Percentiles rank a stretch among this genome's conserved stretches.
Conservation (phyloP, 2,797 vertebrate species). For the Malurus leucopterus region DNA sequence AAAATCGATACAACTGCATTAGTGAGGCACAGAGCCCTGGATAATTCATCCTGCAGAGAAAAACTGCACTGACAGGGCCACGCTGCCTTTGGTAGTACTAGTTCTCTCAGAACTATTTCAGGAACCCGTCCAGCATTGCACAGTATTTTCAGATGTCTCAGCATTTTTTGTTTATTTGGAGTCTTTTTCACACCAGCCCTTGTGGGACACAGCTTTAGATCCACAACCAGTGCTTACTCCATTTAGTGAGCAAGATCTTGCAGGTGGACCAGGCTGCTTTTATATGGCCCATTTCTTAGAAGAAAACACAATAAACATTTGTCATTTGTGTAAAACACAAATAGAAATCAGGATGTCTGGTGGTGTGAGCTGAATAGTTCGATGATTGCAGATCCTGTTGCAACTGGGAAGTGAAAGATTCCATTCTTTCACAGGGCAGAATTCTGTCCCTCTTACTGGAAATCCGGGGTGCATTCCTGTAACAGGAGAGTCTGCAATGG, state of each 20-base stretch:
- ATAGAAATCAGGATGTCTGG: not conserved
- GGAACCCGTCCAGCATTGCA: not conserved
- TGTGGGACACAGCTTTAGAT: not conserved
- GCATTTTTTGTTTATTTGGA: not conserved
- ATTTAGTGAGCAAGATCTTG: not conserved
- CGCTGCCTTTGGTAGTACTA: not conserved
- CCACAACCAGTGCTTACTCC: not conserved
- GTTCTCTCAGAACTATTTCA: not conserved
- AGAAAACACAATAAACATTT: not conserved
- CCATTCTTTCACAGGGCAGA: not conserved
- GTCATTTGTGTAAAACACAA: not conserved
- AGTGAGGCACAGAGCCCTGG: not conserved
- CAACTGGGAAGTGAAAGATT: not conserved
- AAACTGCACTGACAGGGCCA: not conserved
- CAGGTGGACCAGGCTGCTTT: not conserved
- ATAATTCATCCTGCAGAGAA: conserved; percentile 7
- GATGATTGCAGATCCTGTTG: not conserved
- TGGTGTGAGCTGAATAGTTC: not conserved
- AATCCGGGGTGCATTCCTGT: not conserved
- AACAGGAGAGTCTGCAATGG: not conserved
- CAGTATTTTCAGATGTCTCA: not conserved
- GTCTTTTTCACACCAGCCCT: not conserved
- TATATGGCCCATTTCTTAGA: not conserved
- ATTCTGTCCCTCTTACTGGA: not conserved
- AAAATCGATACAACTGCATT: conserved; percentile 5